Conservation (phyloP, 2,797 vertebrate species). For the Pipistrellus kuhlii region DNA sequence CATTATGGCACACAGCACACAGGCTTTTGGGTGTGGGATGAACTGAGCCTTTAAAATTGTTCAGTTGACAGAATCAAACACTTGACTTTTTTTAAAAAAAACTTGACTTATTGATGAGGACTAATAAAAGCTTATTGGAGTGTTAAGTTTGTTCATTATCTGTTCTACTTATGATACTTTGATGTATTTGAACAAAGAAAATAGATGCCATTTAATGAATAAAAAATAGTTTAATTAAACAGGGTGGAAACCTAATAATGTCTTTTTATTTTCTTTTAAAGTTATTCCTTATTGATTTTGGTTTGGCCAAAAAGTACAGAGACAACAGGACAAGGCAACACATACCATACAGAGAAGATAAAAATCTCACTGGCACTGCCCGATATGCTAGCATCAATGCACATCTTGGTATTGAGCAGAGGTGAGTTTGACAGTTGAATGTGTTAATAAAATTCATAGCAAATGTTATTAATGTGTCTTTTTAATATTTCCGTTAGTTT, state of each 20-base stretch:
- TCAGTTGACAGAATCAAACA: not conserved
- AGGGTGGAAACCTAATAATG: conserved; percentile 83
- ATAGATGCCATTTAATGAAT: conserved; percentile 50
- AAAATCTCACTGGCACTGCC: conserved; percentile 99
- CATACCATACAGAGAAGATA: conserved; percentile 99
- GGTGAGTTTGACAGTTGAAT: conserved; percentile 87
- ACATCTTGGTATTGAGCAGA: conserved; percentile 99
- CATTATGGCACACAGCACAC: conserved; percentile 26
- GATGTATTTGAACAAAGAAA: conserved; percentile 46
- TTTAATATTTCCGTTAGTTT: conserved; percentile 63
- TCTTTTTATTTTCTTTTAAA: conserved; percentile 88
- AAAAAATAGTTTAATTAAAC: conserved; percentile 40
- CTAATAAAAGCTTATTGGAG: conserved; percentile 55
- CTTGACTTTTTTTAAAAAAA: not conserved
- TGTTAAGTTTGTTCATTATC: conserved; percentile 63
- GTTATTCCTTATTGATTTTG: conserved; percentile 99
- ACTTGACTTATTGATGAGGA: conserved; percentile 58
- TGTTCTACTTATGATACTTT: conserved; percentile 60
- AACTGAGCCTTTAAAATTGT: conserved; percentile 47
- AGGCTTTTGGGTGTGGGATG: not conserved
- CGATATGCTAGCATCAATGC: conserved; percentile 99
- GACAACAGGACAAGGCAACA: conserved; percentile 99
- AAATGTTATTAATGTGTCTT: not conserved
- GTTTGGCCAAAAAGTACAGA: conserved; percentile 99
- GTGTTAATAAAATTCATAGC: conserved; percentile 26